Evolutionary conservation across 2,888 invertebrate genomes (phyloP), one percentile per base, ranked within the genome.

Genomic region (Epistrophe grossulariae): DNA sequence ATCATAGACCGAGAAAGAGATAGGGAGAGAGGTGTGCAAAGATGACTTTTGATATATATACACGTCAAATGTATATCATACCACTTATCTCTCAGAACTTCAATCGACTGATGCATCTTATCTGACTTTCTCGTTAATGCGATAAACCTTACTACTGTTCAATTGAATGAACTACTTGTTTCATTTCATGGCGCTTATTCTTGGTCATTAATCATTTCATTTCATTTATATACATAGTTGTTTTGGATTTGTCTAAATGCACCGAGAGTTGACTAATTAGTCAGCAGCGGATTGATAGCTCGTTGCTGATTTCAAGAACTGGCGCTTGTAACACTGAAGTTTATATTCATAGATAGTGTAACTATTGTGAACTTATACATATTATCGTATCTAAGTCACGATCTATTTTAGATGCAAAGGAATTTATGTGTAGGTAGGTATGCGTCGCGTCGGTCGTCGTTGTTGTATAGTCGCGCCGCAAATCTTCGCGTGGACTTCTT

Each of bases 371-470:
- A 55, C n/a, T 55, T 55, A 28, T 52, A 43, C 19, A 10, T 8
- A 4, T 19, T 24, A 50, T 31, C 13, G 35, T 81, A 81, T 76
- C 62, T 48, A 28, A 55, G 62, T 71, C 57, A 76, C 62, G 62
- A 70, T 81, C 76, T 64, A 57, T 24, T 48, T 70, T 70, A 55
- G 45, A 70, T 60, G 60, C 15, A 17, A 55, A 55, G 84, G 80
- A 80, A 84, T 84, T 80, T 80, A 17, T 77, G 77, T 77, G 84
- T 84, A 77, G 84, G 84, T 84, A 77, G 84, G 84, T 40, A 31
- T 60, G 55, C 52, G 77, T 80, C 59, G 70, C 52, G 38, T 35
- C 64, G 64, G 38, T 35, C 60, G 45, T 62, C 15, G 60, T 17
- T 1, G 35, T 35, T 17, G 38, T 66, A n/a, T 43, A 19, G 38